phyloP scores from a whole-genome alignment of 2,113 vertebrate genomes.

The Gila orcuttii region DNA sequence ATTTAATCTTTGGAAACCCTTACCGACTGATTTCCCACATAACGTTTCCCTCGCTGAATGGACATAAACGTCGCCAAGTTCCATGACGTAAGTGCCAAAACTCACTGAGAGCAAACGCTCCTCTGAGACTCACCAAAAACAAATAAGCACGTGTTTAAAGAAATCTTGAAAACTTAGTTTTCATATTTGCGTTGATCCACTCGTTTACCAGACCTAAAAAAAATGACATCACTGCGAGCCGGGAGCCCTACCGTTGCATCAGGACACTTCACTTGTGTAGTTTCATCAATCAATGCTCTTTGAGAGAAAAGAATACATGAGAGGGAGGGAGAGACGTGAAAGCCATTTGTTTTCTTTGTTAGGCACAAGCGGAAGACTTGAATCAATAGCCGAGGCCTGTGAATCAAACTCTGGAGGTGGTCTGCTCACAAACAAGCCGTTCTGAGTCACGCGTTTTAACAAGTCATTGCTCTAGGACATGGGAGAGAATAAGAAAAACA shows the following conservation, averaged over 20 bases:
- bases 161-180: conserved; percentile 1
- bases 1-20: conserved; percentile 13
- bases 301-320: conserved; percentile 49
- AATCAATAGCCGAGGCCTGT: conserved; percentile 57
- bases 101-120: neutral
- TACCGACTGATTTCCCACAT: neutral
- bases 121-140: conserved; percentile 5
- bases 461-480: conserved; percentile 38
- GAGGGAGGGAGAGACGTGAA: conserved; percentile 54
- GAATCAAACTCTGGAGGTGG: conserved; percentile 62
- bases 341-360: conserved; percentile 57
- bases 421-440: conserved; percentile 46
- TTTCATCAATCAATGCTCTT: conserved; percentile 65
- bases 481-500: conserved; percentile 44
- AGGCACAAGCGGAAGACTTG: conserved; percentile 56
- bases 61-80: neutral
- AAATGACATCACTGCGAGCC: conserved; percentile 64
- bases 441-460: conserved; percentile 53
- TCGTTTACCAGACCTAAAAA: conserved; percentile 41
- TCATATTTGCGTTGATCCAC: neutral
- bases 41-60: neutral
- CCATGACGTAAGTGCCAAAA: neutral
- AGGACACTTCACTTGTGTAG: conserved; percentile 50
- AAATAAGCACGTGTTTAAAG: neutral
- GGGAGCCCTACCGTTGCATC: conserved; percentile 59